Evolutionary conservation across 2,888 invertebrate species (phyloP), one percentile per base, ranked within the genome.

Genomic region (Conops quadrifasciatus): DNA sequence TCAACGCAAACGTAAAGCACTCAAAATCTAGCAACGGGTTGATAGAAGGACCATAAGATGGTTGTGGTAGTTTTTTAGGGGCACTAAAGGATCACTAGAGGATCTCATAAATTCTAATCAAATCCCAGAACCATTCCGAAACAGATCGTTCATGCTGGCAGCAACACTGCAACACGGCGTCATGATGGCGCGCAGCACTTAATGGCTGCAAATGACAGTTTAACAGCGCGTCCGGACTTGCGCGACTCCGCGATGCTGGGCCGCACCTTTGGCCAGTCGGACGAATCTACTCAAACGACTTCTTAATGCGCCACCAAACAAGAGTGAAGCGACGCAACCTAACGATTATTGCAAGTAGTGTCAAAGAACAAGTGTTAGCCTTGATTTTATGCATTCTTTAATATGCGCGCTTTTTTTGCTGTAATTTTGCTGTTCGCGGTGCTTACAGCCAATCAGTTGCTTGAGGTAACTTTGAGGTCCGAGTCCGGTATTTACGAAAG

Each of bases 21-120:
- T 62, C 62, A 43, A 9, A 36, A 36, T 7, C 4, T 7, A 36
- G 5, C 36, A 36, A 36, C 36, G 9, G 9, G 9, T 36, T 36
- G 36, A 36, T 36, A 36, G 36, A 36, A 7, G 36, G 9, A 36
- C 36, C 36, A 36, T 36, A 36, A 36, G 36, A 36, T 36, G 9
- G 5, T 7, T 9, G 36, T 7, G 4, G 4, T 36, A 36, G 36
- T 7, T 36, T 43, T 62, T 62, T n/a, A 62, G 36, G 21, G 28
- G 36, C 9, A 36, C 36, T 36, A 16, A 3, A 19, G n/a, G n/a
- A n/a, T n/a, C n/a, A n/a, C n/a, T n/a, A n/a, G n/a, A 43, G 62
- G 19, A 36, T 43, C 43, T 62, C 62, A 62, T 62, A 62, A 62
- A 62, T 62, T 62, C 62, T 62, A 62, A 62, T 62, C 60, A 62